A percentile compares a stretch with the other conserved stretches of the same genome.
These are phyloP conservation scores for Saccostrea glomerata DNA, from an alignment of 1,140 invertebrate species.

Conservation along the genomic window DNA sequence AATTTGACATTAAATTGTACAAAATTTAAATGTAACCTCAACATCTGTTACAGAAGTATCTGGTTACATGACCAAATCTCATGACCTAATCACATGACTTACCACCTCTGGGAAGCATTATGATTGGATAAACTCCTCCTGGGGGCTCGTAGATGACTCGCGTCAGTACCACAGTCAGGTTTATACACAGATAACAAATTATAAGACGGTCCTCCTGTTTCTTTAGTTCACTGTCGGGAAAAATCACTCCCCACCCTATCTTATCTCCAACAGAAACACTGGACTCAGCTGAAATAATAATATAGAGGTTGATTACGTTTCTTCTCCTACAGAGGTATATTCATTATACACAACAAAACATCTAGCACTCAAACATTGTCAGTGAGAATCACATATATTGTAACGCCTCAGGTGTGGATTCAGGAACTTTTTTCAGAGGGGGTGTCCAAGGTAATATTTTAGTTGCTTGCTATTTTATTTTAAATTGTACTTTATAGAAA, in stretches of 20 bases:
- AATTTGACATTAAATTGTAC: too few relatives aligned
- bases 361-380: not conserved
- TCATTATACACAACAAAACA: too few relatives aligned
- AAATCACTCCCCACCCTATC: conserved; percentile 70
- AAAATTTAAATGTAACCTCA: too few relatives aligned
- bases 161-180: conserved; percentile 70
- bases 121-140: conserved; percentile 74
- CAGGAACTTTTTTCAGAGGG: too few relatives aligned
- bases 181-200: conserved; percentile 75
- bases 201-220: conserved; percentile 71
- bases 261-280: conserved; percentile 60
- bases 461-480: too few relatives aligned
- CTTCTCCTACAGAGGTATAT: conserved; percentile 55
- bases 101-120: conserved; percentile 71
- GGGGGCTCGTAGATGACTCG: conserved; percentile 74
- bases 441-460: too few relatives aligned
- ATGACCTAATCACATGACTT: conserved; percentile 38
- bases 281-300: conserved; percentile 48
- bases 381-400: too few relatives aligned
- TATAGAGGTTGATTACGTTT: not conserved
- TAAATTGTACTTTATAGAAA: too few relatives aligned
- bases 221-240: conserved; percentile 56
- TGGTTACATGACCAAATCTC: not conserved
- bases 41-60: too few relatives aligned
- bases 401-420: too few relatives aligned